A percentile compares a stretch with the other conserved stretches of the same genome.
phyloP scores from a whole-genome alignment of 2,113 vertebrate species.

The Plecotus auritus region DNA sequence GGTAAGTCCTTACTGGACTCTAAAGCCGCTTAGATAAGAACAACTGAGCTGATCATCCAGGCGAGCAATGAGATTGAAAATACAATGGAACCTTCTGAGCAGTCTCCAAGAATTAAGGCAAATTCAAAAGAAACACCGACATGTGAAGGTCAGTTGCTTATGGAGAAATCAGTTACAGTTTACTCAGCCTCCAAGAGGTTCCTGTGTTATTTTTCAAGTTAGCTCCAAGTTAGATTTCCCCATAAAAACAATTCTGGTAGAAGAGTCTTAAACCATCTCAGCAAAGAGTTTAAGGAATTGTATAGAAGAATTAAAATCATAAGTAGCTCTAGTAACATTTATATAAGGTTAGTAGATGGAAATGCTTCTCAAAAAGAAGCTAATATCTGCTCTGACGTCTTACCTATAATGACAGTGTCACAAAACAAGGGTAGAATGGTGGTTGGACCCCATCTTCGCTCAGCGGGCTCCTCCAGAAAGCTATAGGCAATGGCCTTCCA shows the following conservation, averaged over 20 bases:
- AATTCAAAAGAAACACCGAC: not conserved
- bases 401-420: not conserved
- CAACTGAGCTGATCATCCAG: not conserved
- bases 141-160: not conserved
- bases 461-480: not conserved
- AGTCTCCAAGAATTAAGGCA: not conserved
- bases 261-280: not conserved
- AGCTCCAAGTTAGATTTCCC: not conserved
- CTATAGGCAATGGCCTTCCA: not conserved
- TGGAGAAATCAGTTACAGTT: not conserved
- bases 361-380: not conserved
- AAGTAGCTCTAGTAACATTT: not conserved
- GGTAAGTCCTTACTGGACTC: not conserved
- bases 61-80: conserved; percentile 37
- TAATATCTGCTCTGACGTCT: not conserved
- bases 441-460: not conserved
- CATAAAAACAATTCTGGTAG: not conserved
- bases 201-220: not conserved
- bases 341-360: not conserved
- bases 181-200: not conserved
- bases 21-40: not conserved
- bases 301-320: not conserved
- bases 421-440: not conserved
- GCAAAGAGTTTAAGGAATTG: not conserved
- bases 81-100: not conserved